These are phyloP conservation scores for Pseudococcus jackbeardsleyi DNA, from an alignment of 2,888 invertebrate species.

Conservation along the genomic window DNA sequence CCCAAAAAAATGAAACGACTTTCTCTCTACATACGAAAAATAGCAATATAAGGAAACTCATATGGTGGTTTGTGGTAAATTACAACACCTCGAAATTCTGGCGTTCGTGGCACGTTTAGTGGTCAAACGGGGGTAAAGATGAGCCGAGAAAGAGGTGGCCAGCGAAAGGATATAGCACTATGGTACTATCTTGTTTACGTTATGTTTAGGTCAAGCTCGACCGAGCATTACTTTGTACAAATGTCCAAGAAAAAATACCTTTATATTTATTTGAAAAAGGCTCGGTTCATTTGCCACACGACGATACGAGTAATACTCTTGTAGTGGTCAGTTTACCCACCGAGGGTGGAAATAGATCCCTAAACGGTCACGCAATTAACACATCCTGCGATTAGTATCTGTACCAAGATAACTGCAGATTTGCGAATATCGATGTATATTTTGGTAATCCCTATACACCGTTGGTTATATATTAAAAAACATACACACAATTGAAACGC, in stretches of 20 bases:
- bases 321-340: conserved; percentile 20
- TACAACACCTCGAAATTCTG: not conserved
- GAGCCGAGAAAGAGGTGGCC: not conserved
- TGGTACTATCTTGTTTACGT: not conserved
- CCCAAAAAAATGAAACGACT: not conserved
- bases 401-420: not conserved
- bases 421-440: not conserved
- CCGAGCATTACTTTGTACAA: not conserved
- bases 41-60: conserved; percentile 5
- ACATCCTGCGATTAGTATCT: not conserved
- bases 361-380: not conserved
- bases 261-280: conserved; percentile 8
- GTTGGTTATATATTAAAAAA: conserved; percentile 57
- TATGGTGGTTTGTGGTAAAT: not conserved
- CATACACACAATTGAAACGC: conserved; percentile 58
- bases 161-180: not conserved
- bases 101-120: not conserved
- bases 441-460: conserved; percentile 58
- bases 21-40: not conserved
- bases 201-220: conserved; percentile 24
- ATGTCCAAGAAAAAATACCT: conserved; percentile 7
- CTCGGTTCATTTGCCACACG: conserved; percentile 1
- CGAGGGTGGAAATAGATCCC: not conserved
- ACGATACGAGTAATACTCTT: not conserved
- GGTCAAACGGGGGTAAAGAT: not conserved